Percentiles rank a stretch among this genome's conserved stretches.
Evolutionary conservation across 2,113 vertebrate species (phyloP).

Genomic region (Pheucticus melanocephalus): DNA sequence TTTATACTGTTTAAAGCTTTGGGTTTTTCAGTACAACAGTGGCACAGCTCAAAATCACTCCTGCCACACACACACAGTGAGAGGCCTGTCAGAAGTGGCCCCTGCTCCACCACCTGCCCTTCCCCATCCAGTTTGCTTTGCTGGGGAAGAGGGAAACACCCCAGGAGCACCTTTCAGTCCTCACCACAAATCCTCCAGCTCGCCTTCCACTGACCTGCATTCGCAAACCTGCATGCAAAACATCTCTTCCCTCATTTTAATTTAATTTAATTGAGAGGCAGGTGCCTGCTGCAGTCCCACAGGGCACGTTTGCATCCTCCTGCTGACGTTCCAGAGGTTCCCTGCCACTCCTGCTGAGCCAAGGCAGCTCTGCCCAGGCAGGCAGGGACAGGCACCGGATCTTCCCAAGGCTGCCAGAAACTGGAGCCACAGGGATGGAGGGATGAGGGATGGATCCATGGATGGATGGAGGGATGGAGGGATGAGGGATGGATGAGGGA

Average conservation of each 20-base stretch:
- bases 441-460: no score
- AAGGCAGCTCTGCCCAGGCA: neutral
- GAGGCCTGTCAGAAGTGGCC: neutral
- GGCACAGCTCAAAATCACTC: neutral
- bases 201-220: neutral
- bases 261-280: constrained; percentile 22
- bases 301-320: neutral
- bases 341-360: neutral
- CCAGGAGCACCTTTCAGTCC: neutral
- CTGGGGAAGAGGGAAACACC: neutral
- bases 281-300: neutral
- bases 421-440: neutral
- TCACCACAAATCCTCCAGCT: neutral
- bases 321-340: neutral
- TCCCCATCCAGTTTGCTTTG: neutral
- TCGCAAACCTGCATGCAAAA: neutral
- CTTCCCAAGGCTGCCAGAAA: rapidly evolving
- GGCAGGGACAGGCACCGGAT: neutral
- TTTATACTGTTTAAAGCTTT: neutral
- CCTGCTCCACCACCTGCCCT: neutral
- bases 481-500: no score
- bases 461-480: neutral
- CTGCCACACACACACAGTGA: rapidly evolving
- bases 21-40: neutral
- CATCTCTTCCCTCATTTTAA: neutral